These are phyloP conservation scores for Lithobates pipiens DNA, from an alignment of 2,797 vertebrate genomes.

Conservation along the genomic window DNA sequence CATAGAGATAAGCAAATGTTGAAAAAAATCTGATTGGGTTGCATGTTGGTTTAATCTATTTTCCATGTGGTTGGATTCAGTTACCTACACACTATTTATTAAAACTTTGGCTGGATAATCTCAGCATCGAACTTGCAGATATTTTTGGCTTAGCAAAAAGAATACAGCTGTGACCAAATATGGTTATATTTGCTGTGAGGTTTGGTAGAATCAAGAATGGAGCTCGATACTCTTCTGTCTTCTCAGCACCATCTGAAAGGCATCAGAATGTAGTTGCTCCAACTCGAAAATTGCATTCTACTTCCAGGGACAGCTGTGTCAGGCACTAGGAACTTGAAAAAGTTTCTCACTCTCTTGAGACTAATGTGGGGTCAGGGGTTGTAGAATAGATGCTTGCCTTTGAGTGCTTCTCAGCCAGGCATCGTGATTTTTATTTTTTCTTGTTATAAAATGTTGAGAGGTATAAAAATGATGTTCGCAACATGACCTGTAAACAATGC, in stretches of 20 bases:
- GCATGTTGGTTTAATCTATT: not conserved
- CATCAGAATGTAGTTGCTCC: not conserved
- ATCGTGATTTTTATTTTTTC: no score
- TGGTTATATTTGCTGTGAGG: not conserved
- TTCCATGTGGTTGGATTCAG: not conserved
- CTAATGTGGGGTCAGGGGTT: no score
- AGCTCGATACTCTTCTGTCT: not conserved
- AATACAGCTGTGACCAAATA: not conserved
- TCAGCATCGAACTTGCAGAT: not conserved
- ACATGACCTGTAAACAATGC: not conserved
- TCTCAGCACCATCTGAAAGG: no score
- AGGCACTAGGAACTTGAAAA: not conserved
- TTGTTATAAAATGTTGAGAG: not conserved
- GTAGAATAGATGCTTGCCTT: not conserved
- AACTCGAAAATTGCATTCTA: not conserved
- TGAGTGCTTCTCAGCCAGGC: not conserved
- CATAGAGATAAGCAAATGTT: constrained; percentile 64
- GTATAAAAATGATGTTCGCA: not conserved
- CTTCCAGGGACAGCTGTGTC: not conserved
- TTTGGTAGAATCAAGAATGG: not conserved
- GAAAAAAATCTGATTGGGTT: constrained; percentile 3
- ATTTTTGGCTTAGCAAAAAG: no score
- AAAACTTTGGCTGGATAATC: not conserved
- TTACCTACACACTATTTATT: not conserved
- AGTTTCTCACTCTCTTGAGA: not conserved